These are phyloP conservation scores for Heptranchias perlo DNA, from an alignment of 2,113 vertebrate genomes.

Conservation along the genomic window DNA sequence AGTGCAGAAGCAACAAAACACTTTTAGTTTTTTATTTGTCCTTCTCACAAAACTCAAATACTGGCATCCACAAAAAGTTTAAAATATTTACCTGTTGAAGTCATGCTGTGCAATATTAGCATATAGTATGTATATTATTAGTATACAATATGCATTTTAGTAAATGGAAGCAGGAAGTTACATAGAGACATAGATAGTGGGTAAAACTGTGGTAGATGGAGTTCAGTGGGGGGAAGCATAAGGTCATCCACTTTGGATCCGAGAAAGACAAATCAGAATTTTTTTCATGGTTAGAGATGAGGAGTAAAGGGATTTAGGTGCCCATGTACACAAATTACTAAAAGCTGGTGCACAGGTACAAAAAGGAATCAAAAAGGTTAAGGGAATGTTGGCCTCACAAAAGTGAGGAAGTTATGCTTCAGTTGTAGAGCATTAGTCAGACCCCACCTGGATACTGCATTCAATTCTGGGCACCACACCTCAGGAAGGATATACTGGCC, in stretches of 20 bases:
- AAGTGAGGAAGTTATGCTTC: not conserved
- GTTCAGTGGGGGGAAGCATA: not conserved
- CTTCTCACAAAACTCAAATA: not conserved
- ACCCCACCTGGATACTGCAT: not conserved
- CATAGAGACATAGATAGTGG: not conserved
- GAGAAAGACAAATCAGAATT: not conserved
- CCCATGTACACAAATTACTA: not conserved
- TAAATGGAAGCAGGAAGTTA: not conserved
- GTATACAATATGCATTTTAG: not conserved
- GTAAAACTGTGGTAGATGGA: not conserved
- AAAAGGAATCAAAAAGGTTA: not conserved
- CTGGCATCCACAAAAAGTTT: not conserved
- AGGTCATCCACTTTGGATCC: not conserved
- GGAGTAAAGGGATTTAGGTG: not conserved
- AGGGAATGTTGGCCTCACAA: not conserved
- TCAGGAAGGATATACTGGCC: not conserved
- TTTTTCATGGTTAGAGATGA: not conserved
- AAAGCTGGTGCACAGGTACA: not conserved
- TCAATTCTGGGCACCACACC: not conserved
- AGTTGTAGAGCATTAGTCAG: not conserved
- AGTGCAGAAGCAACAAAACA: not conserved
- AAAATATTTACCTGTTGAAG: not conserved
- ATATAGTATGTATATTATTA: not conserved
- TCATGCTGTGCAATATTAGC: not conserved
- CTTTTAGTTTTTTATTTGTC: not conserved